Evolutionary conservation across 2,113 vertebrate species (phyloP), one percentile per base, ranked within the genome.

Genomic region (Oreotrochilus melanogaster): DNA sequence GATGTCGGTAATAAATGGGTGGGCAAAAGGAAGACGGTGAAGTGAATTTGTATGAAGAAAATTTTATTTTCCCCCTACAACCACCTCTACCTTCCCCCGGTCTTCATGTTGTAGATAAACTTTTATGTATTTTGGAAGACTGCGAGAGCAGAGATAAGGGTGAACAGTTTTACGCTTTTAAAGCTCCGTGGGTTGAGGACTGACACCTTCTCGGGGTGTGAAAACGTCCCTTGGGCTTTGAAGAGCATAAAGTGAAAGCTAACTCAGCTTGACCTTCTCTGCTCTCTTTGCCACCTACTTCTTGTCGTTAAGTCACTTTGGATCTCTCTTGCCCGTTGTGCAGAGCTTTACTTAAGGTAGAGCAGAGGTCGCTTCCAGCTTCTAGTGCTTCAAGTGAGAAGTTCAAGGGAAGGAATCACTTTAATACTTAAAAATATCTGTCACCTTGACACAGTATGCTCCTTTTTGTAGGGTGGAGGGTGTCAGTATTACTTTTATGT

Each of bases 11-110:
- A 9, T n/a, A 23, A 81, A 30, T 3, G 31, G 33, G n/a, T 22
- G 39, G 39, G 39, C 39, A 39, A 21, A 35, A 37, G 33, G 37
- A 15, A 45, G 23, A 21, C 22, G 8, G 17, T 39, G 19, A n/a
- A 56, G 71, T 56, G 53, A 18, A 18, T 31, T 51, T 61, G 7
- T 14, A 4, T 11, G 22, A 35, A 13, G 37, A 50, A 39, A 56
- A 19, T 61, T 53, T 65, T 53, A 3, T 66, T 30, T 17, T 17
- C 51, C 13, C 51, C 16, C 51, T n/a, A 9, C 35, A 18, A 7
- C 35, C 14, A 24, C 60, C 5, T 4, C 24, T 1, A 5, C 6
- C 10, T 1, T 8, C 11, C 5, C 14, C 11, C 2, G 2, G 1
- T 31, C 23, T 47, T 74, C 7, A 3, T 6, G 27, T 21, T 18